Conservation (phyloP, 2,797 vertebrate species). For the Pangasius mekongensis region DNA sequence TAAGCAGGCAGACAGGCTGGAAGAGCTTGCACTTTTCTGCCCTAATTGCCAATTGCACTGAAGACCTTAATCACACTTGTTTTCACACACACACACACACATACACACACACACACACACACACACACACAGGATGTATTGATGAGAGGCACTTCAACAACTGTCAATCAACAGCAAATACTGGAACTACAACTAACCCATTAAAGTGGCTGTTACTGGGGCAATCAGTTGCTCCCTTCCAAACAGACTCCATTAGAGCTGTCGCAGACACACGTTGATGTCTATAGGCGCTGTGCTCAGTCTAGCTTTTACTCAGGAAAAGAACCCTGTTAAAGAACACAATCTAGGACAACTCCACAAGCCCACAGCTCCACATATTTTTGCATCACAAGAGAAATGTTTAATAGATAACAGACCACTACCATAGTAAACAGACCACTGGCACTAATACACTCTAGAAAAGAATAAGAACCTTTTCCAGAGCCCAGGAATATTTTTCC, state of each 20-base stretch:
- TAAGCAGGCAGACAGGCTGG: constrained; percentile 47
- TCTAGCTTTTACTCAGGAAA: not conserved
- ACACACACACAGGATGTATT: constrained; percentile 12
- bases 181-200: constrained; percentile 10
- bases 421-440: not conserved
- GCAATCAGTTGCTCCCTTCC: constrained; percentile 13
- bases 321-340: not conserved
- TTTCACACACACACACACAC: not conserved
- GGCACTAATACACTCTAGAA: not conserved
- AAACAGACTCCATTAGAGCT: constrained; percentile 41
- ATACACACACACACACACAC: constrained; percentile 5
- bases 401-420: not conserved
- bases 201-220: constrained; percentile 26
- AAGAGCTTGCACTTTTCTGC: constrained; percentile 50
- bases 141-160: constrained; percentile 22
- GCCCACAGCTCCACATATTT: not conserved
- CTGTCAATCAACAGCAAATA: constrained; percentile 27
- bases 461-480: not conserved
- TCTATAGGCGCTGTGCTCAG: not conserved
- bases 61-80: constrained; percentile 40
- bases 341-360: not conserved
- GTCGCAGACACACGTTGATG: not conserved
- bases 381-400: not conserved
- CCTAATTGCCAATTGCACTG: constrained; percentile 50
- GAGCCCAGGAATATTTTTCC: too few relatives aligned